Evolutionary conservation across 2,888 invertebrate genomes (phyloP).

Genomic region (Nymphalis urticae): DNA sequence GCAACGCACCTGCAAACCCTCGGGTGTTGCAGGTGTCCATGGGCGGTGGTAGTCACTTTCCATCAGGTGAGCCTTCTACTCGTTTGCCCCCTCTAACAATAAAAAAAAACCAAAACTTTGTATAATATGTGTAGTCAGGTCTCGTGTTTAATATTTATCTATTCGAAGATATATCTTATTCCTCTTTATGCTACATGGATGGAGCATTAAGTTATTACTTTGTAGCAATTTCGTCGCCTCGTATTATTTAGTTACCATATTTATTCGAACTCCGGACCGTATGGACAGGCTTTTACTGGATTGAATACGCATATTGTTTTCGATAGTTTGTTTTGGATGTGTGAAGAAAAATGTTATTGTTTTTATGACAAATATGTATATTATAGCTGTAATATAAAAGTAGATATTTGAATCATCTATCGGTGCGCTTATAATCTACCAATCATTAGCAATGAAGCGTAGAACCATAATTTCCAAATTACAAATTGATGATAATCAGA

Average conservation of each 20-base stretch:
- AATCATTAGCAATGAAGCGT: no score
- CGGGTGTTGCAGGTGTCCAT: no score
- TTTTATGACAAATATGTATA: not conserved
- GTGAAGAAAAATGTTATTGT: slow-evolving; percentile 15
- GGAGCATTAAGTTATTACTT: slow-evolving; percentile 40
- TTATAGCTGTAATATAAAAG: no score
- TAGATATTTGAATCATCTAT: no score
- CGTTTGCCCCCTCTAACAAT: no score
- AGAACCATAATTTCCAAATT: no score
- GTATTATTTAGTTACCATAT: slow-evolving; percentile 17
- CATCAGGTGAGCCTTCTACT: no score
- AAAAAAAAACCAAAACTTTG: not conserved
- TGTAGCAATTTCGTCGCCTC: slow-evolving; percentile 28
- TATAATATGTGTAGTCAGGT: not conserved
- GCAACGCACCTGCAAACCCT: no score
- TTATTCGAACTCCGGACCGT: slow-evolving; percentile 15
- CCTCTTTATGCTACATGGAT: slow-evolving; percentile 22
- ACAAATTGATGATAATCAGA: no score
- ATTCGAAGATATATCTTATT: not conserved
- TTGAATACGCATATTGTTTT: slow-evolving; percentile 36
- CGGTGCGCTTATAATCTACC: no score
- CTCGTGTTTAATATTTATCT: not conserved
- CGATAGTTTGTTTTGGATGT: slow-evolving; percentile 12
- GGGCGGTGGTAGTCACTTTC: no score
- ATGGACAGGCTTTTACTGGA: slow-evolving; percentile 33